Conservation (phyloP, 2,797 vertebrate genomes). For the Eremophila alpestris region DNA sequence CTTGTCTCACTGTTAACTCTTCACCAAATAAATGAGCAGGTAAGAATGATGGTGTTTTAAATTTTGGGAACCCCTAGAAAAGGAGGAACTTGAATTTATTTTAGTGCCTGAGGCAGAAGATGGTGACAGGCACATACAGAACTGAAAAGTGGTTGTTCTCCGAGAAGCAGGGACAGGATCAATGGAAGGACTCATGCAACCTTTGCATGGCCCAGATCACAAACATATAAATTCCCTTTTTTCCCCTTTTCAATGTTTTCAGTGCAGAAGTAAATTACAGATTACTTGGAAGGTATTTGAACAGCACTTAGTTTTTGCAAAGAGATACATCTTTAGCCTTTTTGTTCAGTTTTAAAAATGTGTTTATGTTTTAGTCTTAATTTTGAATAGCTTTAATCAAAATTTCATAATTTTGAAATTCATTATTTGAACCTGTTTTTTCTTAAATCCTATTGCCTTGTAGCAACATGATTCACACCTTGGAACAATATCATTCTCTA, state of each 20-base stretch:
- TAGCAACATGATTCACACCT: neutral
- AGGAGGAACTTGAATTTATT: neutral
- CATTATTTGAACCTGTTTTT: neutral
- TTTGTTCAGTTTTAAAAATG: neutral
- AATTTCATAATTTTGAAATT: neutral
- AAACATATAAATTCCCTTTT: neutral
- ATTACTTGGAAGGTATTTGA: conserved; percentile 14
- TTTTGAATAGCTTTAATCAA: conserved; percentile 8
- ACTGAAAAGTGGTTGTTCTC: neutral
- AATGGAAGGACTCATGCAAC: neutral
- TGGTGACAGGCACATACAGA: neutral
- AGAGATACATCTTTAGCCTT: neutral
- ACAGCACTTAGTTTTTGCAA: neutral
- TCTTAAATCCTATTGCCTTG: neutral
- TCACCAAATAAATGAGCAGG: neutral
- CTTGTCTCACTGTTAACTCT: neutral
- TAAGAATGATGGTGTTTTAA: neutral
- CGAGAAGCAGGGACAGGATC: neutral
- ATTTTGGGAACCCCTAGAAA: neutral
- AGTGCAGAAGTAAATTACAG: neutral
- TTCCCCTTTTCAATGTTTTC: neutral
- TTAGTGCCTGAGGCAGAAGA: neutral
- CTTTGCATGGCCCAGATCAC: neutral
- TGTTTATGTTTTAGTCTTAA: neutral
- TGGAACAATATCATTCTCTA: neutral